Evolutionary conservation across 2,888 invertebrate genomes (phyloP), one percentile per base, ranked within the genome.

Genomic region (Odontothrips loti): DNA sequence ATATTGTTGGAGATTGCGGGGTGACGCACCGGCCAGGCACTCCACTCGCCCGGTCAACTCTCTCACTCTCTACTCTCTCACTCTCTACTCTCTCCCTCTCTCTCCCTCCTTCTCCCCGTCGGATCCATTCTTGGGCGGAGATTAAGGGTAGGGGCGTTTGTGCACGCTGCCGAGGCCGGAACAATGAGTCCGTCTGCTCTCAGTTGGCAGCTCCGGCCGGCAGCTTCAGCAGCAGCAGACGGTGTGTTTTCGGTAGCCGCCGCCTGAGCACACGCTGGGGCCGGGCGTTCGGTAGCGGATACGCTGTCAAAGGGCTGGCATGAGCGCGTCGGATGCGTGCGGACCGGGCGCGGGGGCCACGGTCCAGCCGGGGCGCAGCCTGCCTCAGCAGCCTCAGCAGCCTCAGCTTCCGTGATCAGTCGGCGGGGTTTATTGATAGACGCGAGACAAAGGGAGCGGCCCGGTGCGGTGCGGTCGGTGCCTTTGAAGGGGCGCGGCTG

Each of bases 11-110:
- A 27, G 68, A 75, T 75, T 23, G 68, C 6, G 23, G 27, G 68
- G 27, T 75, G 68, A 75, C 68, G 68, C 68, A 75, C 68, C 68
- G 68, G 68, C 68, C 68, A 27, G 68, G 68, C 68, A 75, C 23
- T 43, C 34, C 34, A 43, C 34, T 43, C 6, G 34, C 6, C 34
- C 34, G 34, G n/a, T n/a, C 34, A 43, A 4, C 34, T 6, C 34
- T 6, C 34, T 6, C 34, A 2, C 34, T 6, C 34, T 43, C 34
- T n/a, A 4, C 34, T 6, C 34, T 6, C 34, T 6, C 34, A 2
- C 34, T 6, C 34, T 43, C 34, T n/a, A n/a, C n/a, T 43, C 34
- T 43, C 34, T 43, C 34, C 6, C 34, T 43, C 34, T 43, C 34
- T 43, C 34, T 43, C 34, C 6, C 34, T 43, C 34, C 3, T 6